Evolutionary conservation across 2,797 vertebrate species (phyloP).

Genomic region (Myiothlypis coronata): DNA sequence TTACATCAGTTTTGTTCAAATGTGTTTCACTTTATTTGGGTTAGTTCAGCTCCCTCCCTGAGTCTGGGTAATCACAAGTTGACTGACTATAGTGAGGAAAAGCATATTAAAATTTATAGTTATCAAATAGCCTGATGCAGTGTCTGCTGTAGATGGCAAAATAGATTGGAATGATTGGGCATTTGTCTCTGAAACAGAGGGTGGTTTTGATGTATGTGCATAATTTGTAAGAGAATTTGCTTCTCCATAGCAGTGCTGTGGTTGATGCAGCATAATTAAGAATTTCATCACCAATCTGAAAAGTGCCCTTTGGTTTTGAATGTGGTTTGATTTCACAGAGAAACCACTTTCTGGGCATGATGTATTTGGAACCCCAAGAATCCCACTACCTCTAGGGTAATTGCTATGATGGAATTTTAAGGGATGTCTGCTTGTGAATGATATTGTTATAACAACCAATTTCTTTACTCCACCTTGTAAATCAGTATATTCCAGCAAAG

Average conservation of each 20-base stretch:
- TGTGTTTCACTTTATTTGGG: background rate
- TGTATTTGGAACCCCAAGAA: background rate
- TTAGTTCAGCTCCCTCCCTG: background rate
- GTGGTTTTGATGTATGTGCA: conserved; percentile 59
- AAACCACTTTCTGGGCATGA: background rate
- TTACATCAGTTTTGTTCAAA: background rate
- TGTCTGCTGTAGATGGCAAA: conserved; percentile 47
- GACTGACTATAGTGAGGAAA: background rate
- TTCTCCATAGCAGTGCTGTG: background rate
- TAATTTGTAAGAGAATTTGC: conserved; percentile 41
- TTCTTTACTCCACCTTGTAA: background rate
- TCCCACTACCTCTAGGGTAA: background rate
- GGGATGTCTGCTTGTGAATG: background rate
- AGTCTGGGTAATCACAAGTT: conserved; percentile 14
- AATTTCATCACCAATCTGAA: conserved; percentile 30
- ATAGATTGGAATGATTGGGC: conserved; percentile 43
- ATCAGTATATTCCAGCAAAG: background rate
- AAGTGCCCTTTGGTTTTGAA: background rate
- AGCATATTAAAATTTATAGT: conserved; percentile 36
- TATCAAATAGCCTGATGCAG: conserved; percentile 43
- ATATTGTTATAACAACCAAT: background rate
- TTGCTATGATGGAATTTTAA: background rate
- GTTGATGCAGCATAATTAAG: conserved; percentile 45
- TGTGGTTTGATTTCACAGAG: background rate
- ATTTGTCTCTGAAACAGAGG: conserved; percentile 54